Evolutionary conservation across 2,113 vertebrate genomes (phyloP).

Genomic region (Eretmochelys imbricata): DNA sequence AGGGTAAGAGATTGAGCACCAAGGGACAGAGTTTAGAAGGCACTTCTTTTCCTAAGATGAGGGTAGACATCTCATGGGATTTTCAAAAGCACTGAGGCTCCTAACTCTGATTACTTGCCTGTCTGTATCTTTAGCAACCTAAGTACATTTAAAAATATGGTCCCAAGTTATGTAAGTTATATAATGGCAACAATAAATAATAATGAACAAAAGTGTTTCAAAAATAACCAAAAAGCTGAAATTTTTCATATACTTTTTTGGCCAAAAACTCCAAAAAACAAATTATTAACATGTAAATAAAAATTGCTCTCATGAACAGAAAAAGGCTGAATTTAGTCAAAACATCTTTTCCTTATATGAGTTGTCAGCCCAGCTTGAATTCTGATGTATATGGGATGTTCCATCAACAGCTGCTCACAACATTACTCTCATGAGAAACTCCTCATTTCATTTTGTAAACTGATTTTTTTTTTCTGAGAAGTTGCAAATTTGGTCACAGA

Average conservation of each 20-base stretch:
- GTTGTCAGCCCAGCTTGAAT: not conserved
- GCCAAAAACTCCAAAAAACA: not conserved
- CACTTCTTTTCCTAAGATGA: not conserved
- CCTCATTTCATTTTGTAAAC: constrained; percentile 1
- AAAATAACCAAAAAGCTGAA: not conserved
- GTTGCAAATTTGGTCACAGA: constrained; percentile 16
- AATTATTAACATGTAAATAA: not conserved
- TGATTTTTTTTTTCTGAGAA: not conserved
- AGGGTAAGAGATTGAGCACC: not conserved
- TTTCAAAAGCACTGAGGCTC: not conserved
- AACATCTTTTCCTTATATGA: not conserved
- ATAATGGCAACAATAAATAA: not conserved
- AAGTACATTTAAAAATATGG: not conserved
- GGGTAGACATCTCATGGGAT: not conserved
- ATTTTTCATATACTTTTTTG: not conserved
- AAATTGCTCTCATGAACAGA: not conserved
- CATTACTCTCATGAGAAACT: not conserved
- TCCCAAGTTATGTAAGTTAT: not conserved
- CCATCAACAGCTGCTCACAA: not conserved
- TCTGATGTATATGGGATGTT: not conserved
- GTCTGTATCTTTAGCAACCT: not conserved
- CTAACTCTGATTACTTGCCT: not conserved
- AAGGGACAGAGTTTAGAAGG: not conserved
- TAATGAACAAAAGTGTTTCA: not conserved
- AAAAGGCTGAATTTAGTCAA: constrained; percentile 11